Evolutionary conservation across 2,797 vertebrate genomes (phyloP), one percentile per base, ranked within the genome.

Genomic region (Leptodactylus fallax): DNA sequence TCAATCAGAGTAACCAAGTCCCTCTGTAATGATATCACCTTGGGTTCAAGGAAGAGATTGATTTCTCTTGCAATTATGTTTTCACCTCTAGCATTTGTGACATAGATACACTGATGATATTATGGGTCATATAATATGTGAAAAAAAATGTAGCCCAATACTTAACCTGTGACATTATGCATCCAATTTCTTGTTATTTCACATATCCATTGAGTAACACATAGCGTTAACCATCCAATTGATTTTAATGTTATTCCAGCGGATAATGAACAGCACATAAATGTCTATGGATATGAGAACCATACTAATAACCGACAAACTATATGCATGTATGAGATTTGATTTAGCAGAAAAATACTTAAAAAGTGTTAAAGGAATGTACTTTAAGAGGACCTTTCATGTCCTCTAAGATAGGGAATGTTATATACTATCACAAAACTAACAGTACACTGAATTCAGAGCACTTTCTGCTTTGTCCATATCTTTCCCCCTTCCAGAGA

Each of bases 11-110:
- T 19, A 49, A 7, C 45, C 11, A 7, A 49, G 45, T 51, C 47
- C 17, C 10, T 6, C 3, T 74, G 45, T 74, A 74, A 74, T 74
- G 45, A 74, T 49, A 49, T 74, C 71, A 49, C 45, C 71, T 74
- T n/a, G 71, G 47, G 71, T 74, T 74, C 71, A 49, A 74, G 17
- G 0, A 49, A 3, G 19, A 74, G 71, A 51, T 74, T 74, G 71
- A 74, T 74, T 74, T 74, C 36, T 51, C 21, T 74, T 74, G 45
- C 71, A 74, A 74, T 74, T 74, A 74, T 47, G 17, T 51, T 74
- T 74, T 49, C 9, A 74, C 45, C 45, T 74, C 23, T 51, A 12
- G 71, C 47, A n/a, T 47, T 74, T n/a, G 45, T 74, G 45, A 74
- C 71, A 51, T n/a, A 51, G 19, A 51, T 74, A 49, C 71, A 74